A percentile compares a stretch with the other conserved stretches of the same genome.
These are phyloP conservation scores for Menura novaehollandiae DNA, from an alignment of 2,113 vertebrate species.

Conservation along the genomic window DNA sequence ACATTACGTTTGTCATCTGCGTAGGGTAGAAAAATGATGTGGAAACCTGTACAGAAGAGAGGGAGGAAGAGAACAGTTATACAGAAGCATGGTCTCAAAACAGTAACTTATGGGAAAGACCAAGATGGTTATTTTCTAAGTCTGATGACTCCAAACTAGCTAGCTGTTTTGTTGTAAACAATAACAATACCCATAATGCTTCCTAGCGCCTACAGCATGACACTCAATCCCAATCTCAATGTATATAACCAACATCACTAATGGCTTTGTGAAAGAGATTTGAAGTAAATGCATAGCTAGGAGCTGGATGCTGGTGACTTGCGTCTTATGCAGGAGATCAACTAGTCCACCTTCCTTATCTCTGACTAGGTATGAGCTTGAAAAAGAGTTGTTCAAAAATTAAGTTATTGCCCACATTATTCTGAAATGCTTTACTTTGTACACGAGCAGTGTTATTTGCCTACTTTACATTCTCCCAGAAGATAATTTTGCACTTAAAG, in stretches of 20 bases:
- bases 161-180: background rate
- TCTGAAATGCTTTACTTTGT: background rate
- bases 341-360: background rate
- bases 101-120: background rate
- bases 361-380: background rate
- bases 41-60: conserved; percentile 79
- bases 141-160: background rate
- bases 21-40: conserved; percentile 84
- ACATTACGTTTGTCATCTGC: conserved; percentile 88
- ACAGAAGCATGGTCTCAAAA: background rate
- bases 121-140: background rate
- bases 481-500: background rate
- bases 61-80: background rate
- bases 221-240: background rate
- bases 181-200: background rate
- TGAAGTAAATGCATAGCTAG: background rate
- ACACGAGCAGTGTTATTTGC: background rate
- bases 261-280: background rate
- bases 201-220: background rate
- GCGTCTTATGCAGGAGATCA: background rate
- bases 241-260: background rate
- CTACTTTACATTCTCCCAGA: background rate
- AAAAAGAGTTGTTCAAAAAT: background rate
- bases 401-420: background rate
- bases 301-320: background rate